A percentile compares a stretch with the other conserved stretches of the same genome.
These are phyloP conservation scores for Torymus tubicola DNA, from an alignment of 2,888 invertebrate genomes.

Conservation along the genomic window DNA sequence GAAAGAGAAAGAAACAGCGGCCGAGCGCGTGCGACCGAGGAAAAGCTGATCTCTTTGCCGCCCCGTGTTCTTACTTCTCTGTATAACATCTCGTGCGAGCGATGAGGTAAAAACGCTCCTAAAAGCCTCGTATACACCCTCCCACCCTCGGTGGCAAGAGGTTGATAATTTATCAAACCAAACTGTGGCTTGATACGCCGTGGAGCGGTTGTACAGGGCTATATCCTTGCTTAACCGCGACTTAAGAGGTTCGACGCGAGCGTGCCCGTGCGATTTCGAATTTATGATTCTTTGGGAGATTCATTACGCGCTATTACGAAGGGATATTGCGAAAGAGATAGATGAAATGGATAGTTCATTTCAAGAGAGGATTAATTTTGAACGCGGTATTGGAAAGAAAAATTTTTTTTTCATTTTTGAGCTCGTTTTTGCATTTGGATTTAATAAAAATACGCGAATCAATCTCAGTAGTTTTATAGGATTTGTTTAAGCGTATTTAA, in stretches of 20 bases:
- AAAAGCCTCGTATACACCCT: slow-evolving; percentile 7
- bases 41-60: neutral
- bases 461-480: too few relatives aligned
- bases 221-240: slow-evolving; percentile 11
- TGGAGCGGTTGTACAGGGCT: neutral
- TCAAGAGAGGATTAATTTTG: neutral
- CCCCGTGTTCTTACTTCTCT: neutral
- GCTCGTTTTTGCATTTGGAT: too few relatives aligned
- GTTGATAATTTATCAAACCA: slow-evolving; percentile 54
- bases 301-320: slow-evolving; percentile 17
- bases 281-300: slow-evolving; percentile 32
- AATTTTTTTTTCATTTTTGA: too few relatives aligned
- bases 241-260: slow-evolving; percentile 25
- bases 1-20: slow-evolving; percentile 30
- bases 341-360: neutral
- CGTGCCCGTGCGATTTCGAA: neutral
- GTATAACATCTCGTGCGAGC: neutral
- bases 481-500: too few relatives aligned
- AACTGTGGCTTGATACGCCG: neutral
- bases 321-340: neutral
- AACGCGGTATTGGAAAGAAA: too few relatives aligned
- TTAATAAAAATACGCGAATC: too few relatives aligned
- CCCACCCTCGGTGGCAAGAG: neutral
- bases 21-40: neutral
- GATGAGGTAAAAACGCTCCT: slow-evolving; percentile 26